Evolutionary conservation across 2,113 vertebrate genomes (phyloP).

Genomic region (Natator depressus): DNA sequence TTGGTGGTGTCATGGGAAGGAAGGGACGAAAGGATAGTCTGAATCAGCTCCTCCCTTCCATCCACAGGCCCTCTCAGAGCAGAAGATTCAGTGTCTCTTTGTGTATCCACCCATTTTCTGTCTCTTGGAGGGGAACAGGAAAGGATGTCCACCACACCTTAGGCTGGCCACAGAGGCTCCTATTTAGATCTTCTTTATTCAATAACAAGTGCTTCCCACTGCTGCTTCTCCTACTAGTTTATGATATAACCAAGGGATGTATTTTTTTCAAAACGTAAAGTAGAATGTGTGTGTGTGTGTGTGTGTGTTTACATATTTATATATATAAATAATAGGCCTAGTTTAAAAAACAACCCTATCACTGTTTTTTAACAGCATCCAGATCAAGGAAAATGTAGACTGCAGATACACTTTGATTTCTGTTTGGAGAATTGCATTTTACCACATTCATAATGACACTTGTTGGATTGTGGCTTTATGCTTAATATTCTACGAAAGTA

Average conservation of each 20-base stretch:
- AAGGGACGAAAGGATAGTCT: no score
- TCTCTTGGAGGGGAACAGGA: background rate
- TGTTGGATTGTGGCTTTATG: background rate
- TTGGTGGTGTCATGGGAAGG: background rate
- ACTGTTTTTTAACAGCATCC: background rate
- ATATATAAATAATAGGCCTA: background rate
- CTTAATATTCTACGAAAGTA: background rate
- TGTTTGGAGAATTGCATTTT: background rate
- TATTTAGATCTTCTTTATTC: background rate
- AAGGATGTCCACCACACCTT: background rate
- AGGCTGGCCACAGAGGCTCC: accelerated
- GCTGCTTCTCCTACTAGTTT: background rate
- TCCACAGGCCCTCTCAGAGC: background rate
- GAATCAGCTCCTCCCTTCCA: no score
- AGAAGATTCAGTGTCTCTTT: background rate
- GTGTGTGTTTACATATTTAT: no score
- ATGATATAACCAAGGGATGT: background rate
- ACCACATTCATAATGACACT: background rate
- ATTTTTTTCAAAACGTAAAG: background rate
- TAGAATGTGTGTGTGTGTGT: background rate
- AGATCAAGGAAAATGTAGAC: background rate
- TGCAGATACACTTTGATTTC: background rate
- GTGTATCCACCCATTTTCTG: background rate
- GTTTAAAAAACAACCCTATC: background rate
- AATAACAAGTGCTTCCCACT: background rate